phyloP scores from a whole-genome alignment of 2,888 invertebrate species.

The Gastrophysa polygoni region DNA sequence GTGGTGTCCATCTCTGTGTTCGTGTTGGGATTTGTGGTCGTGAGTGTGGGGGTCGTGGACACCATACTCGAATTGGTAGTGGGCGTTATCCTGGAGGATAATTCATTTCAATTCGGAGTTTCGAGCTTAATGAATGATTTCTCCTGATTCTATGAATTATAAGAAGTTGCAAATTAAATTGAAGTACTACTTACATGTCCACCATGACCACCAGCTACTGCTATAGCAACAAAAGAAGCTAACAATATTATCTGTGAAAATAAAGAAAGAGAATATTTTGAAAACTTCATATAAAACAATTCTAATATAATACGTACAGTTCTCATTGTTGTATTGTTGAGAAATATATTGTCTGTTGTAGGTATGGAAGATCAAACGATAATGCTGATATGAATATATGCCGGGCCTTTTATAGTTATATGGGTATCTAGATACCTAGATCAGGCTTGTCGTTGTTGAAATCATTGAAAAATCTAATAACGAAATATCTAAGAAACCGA shows the following conservation, averaged over 20 bases:
- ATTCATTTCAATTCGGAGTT: not conserved
- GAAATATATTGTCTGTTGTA: not conserved
- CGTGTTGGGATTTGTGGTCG: conserved; percentile 54
- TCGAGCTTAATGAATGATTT: too few relatives aligned
- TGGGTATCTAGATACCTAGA: too few relatives aligned
- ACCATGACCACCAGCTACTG: not conserved
- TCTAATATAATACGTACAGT: not conserved
- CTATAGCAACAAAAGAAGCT: not conserved
- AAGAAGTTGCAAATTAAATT: too few relatives aligned
- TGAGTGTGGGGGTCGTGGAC: conserved; percentile 55
- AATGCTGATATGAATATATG: not conserved
- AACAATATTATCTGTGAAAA: not conserved
- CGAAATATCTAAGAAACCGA: too few relatives aligned
- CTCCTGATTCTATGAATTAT: too few relatives aligned
- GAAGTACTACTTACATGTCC: not conserved
- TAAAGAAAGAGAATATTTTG: not conserved
- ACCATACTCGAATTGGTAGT: conserved; percentile 55
- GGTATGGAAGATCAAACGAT: not conserved
- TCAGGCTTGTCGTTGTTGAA: too few relatives aligned
- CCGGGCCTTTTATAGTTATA: too few relatives aligned
- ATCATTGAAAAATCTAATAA: too few relatives aligned
- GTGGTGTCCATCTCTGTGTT: conserved; percentile 52
- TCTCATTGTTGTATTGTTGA: not conserved
- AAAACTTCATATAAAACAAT: not conserved
- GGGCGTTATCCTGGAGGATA: conserved; percentile 30